Conservation (phyloP, 2,888 invertebrate genomes). For the Megalurothrips usitatus region DNA sequence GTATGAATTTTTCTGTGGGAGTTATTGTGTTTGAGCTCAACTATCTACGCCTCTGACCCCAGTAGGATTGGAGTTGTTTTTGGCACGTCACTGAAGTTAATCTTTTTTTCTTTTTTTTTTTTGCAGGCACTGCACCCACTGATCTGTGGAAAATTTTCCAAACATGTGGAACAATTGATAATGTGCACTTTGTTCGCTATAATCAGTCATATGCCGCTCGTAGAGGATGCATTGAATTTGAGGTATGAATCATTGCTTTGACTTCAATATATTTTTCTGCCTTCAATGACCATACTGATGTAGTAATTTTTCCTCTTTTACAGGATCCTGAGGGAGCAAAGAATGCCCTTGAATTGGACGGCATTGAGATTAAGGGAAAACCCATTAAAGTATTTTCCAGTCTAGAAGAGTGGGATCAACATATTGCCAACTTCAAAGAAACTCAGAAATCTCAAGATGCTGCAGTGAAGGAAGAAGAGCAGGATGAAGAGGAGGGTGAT, state of each 20-base stretch:
- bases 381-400: conserved; percentile 2
- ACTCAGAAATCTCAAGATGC: neutral
- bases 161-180: neutral
- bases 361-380: conserved; percentile 11
- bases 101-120: neutral
- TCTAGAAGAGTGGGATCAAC: conserved; percentile 19
- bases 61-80: too few relatives aligned
- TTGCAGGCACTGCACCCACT: neutral
- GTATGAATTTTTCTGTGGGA: neutral
- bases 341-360: neutral
- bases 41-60: too few relatives aligned
- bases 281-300: too few relatives aligned
- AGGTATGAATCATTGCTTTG: neutral
- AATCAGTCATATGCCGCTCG: conserved; percentile 16
- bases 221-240: conserved; percentile 5
- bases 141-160: conserved; percentile 17
- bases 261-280: neutral
- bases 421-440: conserved; percentile 1
- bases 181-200: conserved; percentile 8
- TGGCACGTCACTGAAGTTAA: neutral
- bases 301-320: neutral
- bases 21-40: too few relatives aligned
- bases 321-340: neutral
- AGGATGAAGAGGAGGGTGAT: neutral
- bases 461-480: neutral